phyloP scores from a whole-genome alignment of 2,797 vertebrate genomes.

The Adelosebastes latens region DNA sequence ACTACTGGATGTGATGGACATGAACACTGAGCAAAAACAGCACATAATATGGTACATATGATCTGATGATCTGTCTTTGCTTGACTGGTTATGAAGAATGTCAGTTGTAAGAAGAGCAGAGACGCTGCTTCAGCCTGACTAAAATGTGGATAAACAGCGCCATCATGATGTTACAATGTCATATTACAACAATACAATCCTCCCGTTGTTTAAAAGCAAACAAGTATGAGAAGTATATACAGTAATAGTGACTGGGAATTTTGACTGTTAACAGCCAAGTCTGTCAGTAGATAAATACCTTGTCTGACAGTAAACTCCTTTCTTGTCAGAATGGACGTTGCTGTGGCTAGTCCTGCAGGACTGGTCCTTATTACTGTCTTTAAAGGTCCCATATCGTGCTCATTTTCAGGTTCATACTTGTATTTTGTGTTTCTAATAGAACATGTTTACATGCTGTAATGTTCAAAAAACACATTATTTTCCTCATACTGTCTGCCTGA shows the following conservation, averaged over 20 bases:
- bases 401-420: no score
- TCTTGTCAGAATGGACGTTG: no score
- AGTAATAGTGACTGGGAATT: background rate
- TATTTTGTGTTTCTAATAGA: no score
- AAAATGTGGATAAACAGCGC: background rate
- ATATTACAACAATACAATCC: background rate
- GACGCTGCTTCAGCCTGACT: background rate
- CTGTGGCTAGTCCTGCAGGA: no score
- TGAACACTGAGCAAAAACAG: background rate
- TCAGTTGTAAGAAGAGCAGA: background rate
- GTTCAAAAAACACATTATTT: no score
- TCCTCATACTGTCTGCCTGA: no score
- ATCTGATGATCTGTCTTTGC: no score
- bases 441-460: no score
- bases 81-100: no score
- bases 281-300: background rate
- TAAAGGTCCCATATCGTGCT: no score
- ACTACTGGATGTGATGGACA: background rate
- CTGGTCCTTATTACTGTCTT: no score
- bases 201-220: background rate
- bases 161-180: background rate
- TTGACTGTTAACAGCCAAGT: background rate
- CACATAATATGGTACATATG: background rate
- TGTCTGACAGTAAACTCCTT: background rate
- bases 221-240: background rate